Evolutionary conservation across 2,888 invertebrate species (phyloP).

Genomic region (Gerris lacustris): DNA sequence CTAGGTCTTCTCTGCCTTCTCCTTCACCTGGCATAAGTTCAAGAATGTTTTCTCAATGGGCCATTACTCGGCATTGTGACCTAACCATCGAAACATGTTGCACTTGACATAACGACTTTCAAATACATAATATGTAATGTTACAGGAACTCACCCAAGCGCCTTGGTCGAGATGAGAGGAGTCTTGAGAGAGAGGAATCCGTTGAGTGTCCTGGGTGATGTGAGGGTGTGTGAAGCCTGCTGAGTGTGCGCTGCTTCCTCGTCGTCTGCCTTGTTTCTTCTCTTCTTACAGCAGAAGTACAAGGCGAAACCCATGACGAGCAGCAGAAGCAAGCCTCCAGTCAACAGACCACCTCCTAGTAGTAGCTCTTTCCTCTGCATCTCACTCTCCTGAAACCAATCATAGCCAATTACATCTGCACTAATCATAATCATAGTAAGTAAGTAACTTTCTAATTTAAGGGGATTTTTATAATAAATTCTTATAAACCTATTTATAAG

Average conservation of each 20-base stretch:
- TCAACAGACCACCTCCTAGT: slow-evolving; percentile 50
- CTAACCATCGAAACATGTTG: no score
- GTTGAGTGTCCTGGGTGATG: slow-evolving; percentile 44
- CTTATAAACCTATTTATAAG: no score
- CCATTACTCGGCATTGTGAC: no score
- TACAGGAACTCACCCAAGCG: slow-evolving; percentile 52
- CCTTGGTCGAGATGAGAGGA: slow-evolving; percentile 60
- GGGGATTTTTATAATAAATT: no score
- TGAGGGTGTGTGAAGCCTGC: slow-evolving; percentile 11
- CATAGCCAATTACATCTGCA: no score
- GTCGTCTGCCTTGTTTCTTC: slow-evolving; percentile 45
- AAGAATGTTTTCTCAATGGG: no score
- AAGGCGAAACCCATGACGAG: slow-evolving; percentile 48
- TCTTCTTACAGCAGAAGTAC: slow-evolving; percentile 41
- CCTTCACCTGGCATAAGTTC: no score
- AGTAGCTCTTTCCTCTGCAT: slow-evolving; percentile 60
- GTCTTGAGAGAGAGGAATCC: slow-evolving; percentile 59
- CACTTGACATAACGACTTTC: no score
- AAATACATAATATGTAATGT: no score
- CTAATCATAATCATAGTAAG: no score
- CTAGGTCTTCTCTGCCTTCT: no score
- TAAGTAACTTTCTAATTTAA: no score
- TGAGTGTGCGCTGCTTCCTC: slow-evolving; percentile 26
- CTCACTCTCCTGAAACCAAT: slow-evolving; percentile 33
- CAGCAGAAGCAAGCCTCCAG: slow-evolving; percentile 46